phyloP scores from a whole-genome alignment of 1,140 invertebrate species.

The Euschistus heros region DNA sequence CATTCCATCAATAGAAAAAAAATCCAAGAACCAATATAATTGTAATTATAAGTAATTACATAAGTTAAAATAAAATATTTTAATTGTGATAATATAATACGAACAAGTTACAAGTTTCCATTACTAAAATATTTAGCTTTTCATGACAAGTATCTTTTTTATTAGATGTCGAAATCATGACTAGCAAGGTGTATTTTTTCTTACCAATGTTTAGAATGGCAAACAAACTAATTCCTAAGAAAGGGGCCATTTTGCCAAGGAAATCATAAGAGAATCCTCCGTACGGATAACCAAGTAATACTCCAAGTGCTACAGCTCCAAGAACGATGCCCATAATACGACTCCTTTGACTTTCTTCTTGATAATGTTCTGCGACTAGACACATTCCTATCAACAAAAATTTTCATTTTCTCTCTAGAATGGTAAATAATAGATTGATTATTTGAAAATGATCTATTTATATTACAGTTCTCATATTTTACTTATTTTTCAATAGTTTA shows the following conservation, averaged over 20 bases:
- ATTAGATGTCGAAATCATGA: no score
- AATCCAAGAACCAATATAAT: no score
- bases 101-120: no score
- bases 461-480: no score
- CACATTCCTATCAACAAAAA: slow-evolving; percentile 38
- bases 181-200: no score
- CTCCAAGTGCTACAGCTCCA: slow-evolving; percentile 67
- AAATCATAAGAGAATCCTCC: slow-evolving; percentile 65
- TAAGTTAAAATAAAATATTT: no score
- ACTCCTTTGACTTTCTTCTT: slow-evolving; percentile 46
- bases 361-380: slow-evolving; percentile 42
- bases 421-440: background rate
- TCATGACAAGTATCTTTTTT: no score
- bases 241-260: slow-evolving; percentile 60
- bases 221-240: slow-evolving; percentile 52
- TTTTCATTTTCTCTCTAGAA: background rate
- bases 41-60: no score
- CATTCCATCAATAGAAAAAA: no score
- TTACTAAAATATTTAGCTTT: no score
- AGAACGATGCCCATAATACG: slow-evolving; percentile 64
- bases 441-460: background rate
- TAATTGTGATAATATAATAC: no score
- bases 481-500: no score
- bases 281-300: slow-evolving; percentile 67
- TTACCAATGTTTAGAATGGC: slow-evolving; percentile 47